phyloP scores from a whole-genome alignment of 2,113 vertebrate genomes.

The Sander vitreus region DNA sequence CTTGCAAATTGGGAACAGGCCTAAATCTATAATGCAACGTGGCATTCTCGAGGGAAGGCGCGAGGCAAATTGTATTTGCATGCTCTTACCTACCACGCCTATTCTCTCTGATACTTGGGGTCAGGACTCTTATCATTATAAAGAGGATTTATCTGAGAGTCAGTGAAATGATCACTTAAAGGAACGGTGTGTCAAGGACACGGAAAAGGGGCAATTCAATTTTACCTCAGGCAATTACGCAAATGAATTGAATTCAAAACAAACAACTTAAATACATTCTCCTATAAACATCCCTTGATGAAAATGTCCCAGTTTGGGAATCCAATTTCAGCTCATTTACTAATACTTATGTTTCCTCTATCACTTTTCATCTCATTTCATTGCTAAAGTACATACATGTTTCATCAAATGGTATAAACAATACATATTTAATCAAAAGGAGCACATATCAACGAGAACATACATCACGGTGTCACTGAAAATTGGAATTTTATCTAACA shows the following conservation, averaged over 20 bases:
- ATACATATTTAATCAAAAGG: conserved; percentile 70
- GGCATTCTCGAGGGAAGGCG: conserved; percentile 46
- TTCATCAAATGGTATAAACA: conserved; percentile 21
- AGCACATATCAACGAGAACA: conserved; percentile 71
- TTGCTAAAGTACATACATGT: conserved; percentile 21
- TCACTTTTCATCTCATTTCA: conserved; percentile 26
- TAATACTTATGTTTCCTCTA: not conserved
- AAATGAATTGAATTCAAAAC: conserved; percentile 69
- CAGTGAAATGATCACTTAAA: conserved; percentile 70
- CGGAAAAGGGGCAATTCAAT: conserved; percentile 54
- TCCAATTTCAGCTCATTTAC: conserved; percentile 50
- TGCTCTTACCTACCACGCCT: conserved; percentile 54
- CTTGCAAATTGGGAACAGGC: conserved; percentile 76
- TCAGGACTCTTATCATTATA: conserved; percentile 76
- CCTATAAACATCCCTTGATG: conserved; percentile 39
- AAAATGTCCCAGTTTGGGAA: conserved; percentile 42
- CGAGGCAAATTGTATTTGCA: conserved; percentile 71
- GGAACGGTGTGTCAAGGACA: conserved; percentile 67
- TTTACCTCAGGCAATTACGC: conserved; percentile 61
- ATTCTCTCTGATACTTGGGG: conserved; percentile 62
- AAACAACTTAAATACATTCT: conserved; percentile 54
- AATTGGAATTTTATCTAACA: conserved; percentile 43
- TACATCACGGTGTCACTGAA: conserved; percentile 57
- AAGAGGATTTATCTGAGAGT: conserved; percentile 72
- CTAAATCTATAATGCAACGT: conserved; percentile 70